Evolutionary conservation across 2,797 vertebrate species (phyloP).

Genomic region (Lates japonicus): DNA sequence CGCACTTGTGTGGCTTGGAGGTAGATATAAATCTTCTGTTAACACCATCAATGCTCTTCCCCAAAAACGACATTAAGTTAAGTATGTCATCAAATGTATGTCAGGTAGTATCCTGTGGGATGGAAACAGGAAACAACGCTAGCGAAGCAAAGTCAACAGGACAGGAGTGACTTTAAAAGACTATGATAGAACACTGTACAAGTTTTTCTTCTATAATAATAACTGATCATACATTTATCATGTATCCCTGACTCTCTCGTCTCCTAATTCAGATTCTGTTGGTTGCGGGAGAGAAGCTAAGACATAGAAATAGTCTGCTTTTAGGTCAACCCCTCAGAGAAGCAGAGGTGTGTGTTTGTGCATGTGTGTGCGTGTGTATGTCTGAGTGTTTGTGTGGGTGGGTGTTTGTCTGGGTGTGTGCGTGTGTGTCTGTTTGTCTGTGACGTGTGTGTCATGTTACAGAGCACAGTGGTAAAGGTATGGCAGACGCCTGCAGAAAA

Average conservation of each 20-base stretch:
- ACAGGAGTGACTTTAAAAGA: constrained; percentile 15
- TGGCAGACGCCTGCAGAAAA: constrained; percentile 75
- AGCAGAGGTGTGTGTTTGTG: constrained; percentile 63
- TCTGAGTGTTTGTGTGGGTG: constrained; percentile 33
- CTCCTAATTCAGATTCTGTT: constrained; percentile 44
- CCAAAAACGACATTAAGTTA: constrained; percentile 2
- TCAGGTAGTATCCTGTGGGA: constrained; percentile 14
- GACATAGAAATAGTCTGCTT: constrained; percentile 71
- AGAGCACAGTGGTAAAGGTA: constrained; percentile 72
- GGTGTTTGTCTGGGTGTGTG: constrained; percentile 48
- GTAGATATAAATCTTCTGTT: constrained; percentile 53
- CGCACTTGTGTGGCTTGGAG: too few relatives aligned
- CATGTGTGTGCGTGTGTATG: constrained; percentile 31
- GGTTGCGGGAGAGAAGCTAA: constrained; percentile 48
- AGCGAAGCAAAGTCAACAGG: neutral
- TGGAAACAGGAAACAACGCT: constrained; percentile 30
- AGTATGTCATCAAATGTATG: constrained; percentile 39
- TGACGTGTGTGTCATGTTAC: constrained; percentile 70
- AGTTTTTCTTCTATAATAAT: constrained; percentile 9
- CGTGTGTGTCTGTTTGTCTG: constrained; percentile 54
- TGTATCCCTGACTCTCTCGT: constrained; percentile 11
- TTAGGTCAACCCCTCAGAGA: constrained; percentile 75
- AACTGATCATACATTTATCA: constrained; percentile 27
- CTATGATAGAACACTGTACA: neutral
- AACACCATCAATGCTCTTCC: constrained; percentile 21